phyloP scores from a whole-genome alignment of 1,140 invertebrate genomes.

The Zaprionus camerounensis region DNA sequence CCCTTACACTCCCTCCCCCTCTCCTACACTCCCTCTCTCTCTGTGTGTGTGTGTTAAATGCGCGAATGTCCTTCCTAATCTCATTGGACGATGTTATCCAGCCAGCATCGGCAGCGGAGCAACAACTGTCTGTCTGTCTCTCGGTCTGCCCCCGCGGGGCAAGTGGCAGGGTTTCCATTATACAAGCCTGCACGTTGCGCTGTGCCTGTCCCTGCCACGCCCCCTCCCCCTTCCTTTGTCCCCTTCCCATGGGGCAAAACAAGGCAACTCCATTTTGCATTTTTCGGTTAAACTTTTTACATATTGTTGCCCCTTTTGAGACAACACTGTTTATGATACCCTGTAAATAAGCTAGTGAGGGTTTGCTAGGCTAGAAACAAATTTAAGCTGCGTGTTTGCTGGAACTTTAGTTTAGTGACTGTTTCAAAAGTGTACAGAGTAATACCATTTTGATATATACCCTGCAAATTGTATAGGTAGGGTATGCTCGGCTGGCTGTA shows the following conservation, averaged over 20 bases:
- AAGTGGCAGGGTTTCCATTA: conserved; percentile 35
- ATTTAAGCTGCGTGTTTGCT: background rate
- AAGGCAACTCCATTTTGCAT: conserved; percentile 64
- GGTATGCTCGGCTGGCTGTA: background rate
- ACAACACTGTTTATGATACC: conserved; percentile 34
- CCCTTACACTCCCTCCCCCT: background rate
- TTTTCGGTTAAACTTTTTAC: conserved; percentile 75
- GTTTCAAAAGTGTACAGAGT: background rate
- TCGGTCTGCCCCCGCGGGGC: background rate
- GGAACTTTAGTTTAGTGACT: background rate
- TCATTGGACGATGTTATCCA: conserved; percentile 81
- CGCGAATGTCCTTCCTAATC: conserved; percentile 84
- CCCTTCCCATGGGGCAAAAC: conserved; percentile 24
- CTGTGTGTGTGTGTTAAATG: conserved; percentile 71
- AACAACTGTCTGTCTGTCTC: conserved; percentile 49
- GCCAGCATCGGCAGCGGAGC: conserved; percentile 44
- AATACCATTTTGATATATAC: background rate
- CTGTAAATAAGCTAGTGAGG: background rate
- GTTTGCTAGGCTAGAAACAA: background rate
- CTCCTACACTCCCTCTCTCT: background rate
- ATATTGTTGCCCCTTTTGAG: conserved; percentile 58
- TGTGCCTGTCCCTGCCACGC: background rate
- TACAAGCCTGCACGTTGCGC: conserved; percentile 6
- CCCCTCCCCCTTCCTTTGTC: background rate
- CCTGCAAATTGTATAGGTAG: background rate